Base-by-base conservation (phyloP, 2,888 invertebrate species). In the Mamestra brassicae region DNA sequence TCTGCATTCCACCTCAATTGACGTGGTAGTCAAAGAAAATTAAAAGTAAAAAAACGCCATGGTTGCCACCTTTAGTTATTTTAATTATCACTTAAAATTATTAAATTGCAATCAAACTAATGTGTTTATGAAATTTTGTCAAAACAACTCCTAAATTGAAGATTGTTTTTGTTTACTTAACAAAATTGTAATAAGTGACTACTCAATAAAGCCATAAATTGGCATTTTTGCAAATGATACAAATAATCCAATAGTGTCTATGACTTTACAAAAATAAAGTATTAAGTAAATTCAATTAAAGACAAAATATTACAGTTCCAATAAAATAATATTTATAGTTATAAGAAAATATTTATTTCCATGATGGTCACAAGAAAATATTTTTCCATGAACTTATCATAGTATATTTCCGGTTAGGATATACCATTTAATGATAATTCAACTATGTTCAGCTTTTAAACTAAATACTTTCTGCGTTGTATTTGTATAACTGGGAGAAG, bases 1-100 rank as follows among this genome's bases (percentile, higher is more conserved):
- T 80, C 74, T 26, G 71, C 80, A 87, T 81, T 80, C 69, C 76
- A 74, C 58, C 50, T 73, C 67, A 66, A 62, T 72, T 70, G 54
- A 60, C 45, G 17, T 54, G 38, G 2, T 61, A 61, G 57, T 62
- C 58, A 60, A 50, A 38, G 63, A 13, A 71, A n/a, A n/a, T n/a
- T n/a, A n/a, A n/a, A n/a, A n/a, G n/a, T n/a, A n/a, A n/a, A n/a
- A n/a, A n/a, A n/a, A 58, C n/a, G 45, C 50, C 6, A 71, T 26
- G 11, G 55, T 34, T 36, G 13, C 15, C 57, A 38, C 34, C 26
- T 57, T 38, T 38, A 17, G 42, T 2, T 8, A 13, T 50, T 26
- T 45, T 15, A 15, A 45, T 71, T 50, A 34, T 36, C 47, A 26
- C 10, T 71, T 52, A 50, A 47, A 55, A 4, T n/a, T 15, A 54